These are phyloP conservation scores for Anneissia japonica DNA, from an alignment of 35 echinoderm and acorn worm species.

Conservation along the genomic window DNA sequence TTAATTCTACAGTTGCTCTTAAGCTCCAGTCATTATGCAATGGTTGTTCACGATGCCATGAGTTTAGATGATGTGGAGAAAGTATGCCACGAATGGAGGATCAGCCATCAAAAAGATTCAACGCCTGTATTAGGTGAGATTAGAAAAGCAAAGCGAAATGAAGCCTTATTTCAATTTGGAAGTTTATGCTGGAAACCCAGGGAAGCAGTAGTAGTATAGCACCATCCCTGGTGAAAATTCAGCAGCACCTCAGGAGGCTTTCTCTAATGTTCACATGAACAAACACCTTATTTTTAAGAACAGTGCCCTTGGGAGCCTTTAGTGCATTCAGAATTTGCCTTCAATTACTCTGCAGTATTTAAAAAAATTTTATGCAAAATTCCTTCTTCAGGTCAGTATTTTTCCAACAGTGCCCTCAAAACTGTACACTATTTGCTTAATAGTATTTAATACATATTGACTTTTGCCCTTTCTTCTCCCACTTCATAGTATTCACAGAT, in stretches of 20 bases:
- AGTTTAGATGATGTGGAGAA: slow-evolving; percentile 47
- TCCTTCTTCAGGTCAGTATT: not conserved
- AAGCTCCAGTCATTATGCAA: slow-evolving; percentile 57
- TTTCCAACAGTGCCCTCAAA: too few species aligned
- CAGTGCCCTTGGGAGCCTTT: too few species aligned
- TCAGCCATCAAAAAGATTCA: slow-evolving; percentile 61
- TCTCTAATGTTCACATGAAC: too few species aligned
- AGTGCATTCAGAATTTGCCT: too few species aligned
- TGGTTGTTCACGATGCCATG: slow-evolving; percentile 72
- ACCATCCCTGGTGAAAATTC: too few species aligned
- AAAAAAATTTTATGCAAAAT: not conserved
- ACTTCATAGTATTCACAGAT: slow-evolving; percentile 68
- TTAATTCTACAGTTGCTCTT: slow-evolving; percentile 9
- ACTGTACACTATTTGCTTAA: not conserved
- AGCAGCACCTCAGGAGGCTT: too few species aligned
- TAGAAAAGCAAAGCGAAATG: too few species aligned
- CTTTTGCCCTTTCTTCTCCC: not conserved
- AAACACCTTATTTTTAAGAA: too few species aligned
- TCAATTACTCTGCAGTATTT: too few species aligned
- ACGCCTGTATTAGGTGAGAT: slow-evolving; percentile 70
- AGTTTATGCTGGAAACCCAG: too few species aligned
- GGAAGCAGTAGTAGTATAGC: too few species aligned
- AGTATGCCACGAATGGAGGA: slow-evolving; percentile 62
- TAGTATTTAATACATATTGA: not conserved
- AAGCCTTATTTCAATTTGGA: too few species aligned